Evolutionary conservation across 2,797 vertebrate genomes (phyloP), one percentile per base, ranked within the genome.

Genomic region (Mus caroli): DNA sequence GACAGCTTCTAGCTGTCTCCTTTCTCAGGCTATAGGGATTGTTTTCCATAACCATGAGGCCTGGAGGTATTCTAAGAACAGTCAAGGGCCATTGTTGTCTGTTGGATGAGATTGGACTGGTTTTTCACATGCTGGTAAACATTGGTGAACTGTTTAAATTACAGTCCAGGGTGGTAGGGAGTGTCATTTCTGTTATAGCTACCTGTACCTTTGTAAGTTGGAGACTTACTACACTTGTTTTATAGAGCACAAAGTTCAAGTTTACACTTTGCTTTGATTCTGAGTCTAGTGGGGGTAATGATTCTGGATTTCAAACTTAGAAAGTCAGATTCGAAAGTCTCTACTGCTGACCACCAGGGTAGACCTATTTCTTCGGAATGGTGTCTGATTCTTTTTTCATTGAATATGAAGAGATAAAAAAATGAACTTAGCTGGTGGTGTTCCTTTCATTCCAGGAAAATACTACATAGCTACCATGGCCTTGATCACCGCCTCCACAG

Each of bases 401-500:
- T 19, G 64, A 78, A 62, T 26, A 11, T 13, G 37, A 80, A 20
- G 46, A 34, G 37, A 26, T 31, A 37, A 82, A 78, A 46, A 78
- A 76, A 15, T 75, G 52, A 88, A 97, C 26, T 85, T 15, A 12
- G 17, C n/a, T 64, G 52, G 1, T 58, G 52, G 0, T 92, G 4
- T 78, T 54, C 0, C 64, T 96, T 80, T 37, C 64, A 73, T 97
- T 98, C 34, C 92, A 99, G 99, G 99, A 28, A 99, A 99, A 97
- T 99, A 99, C 98, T 99, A 99, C 98, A 99, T 99, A 90, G 99
- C 99, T 92, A 99, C 99, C 1, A 99, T 99, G 99, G 99, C 99
- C 28, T 99, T 99, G 99, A 99, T 99, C 98, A 99, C 99, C 34
- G 99, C 99, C 54, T 99, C 99, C 83, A 99, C 99, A 0, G 99